phyloP scores from a whole-genome alignment of 2,888 invertebrate species.

The Nineta flava region DNA sequence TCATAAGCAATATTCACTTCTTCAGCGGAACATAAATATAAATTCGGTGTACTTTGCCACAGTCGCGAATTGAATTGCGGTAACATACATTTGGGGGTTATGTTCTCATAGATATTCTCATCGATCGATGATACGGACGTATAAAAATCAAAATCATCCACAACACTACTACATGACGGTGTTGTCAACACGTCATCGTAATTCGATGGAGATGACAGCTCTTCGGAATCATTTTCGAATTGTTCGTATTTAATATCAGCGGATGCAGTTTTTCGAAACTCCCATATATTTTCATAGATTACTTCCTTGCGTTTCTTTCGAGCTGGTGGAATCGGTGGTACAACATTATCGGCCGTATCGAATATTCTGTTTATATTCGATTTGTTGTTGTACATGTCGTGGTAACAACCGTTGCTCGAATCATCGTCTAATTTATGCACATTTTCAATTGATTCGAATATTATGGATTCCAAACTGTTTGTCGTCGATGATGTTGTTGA shows the following conservation, averaged over 20 bases:
- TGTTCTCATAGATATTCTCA: background rate
- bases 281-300: conserved; percentile 4
- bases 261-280: background rate
- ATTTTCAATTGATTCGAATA: too few relatives aligned
- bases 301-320: background rate
- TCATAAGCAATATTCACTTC: background rate
- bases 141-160: background rate
- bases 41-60: background rate
- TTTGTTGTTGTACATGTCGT: too few relatives aligned
- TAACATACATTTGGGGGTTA: background rate
- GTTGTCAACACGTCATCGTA: background rate
- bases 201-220: background rate
- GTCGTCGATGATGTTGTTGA: too few relatives aligned
- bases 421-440: too few relatives aligned
- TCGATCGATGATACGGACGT: background rate
- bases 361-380: background rate
- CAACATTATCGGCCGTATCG: too few relatives aligned
- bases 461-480: too few relatives aligned
- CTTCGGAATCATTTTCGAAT: background rate
- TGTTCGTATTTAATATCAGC: background rate
- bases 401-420: too few relatives aligned
- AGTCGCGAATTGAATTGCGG: background rate
- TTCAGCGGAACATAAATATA: background rate
- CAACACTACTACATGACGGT: background rate
- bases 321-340: too few relatives aligned